Base-by-base conservation (phyloP, 2,113 vertebrate species). In the Xiphorhynchus elegans region DNA sequence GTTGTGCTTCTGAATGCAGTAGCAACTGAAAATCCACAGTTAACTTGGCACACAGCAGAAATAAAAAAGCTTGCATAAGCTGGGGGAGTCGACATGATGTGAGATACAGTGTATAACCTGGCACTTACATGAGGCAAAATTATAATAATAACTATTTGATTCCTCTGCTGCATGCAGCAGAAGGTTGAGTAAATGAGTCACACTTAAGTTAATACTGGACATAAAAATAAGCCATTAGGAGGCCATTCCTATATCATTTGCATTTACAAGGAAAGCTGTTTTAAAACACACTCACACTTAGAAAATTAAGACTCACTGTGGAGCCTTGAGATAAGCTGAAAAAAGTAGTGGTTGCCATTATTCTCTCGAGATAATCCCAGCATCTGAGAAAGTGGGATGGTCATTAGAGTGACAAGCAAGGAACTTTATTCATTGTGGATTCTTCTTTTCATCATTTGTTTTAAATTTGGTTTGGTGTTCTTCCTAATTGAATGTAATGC, bases 401-500 rank as follows among this genome's bases (percentile, higher is more conserved):
- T 11, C 56, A 69, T 89, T 90, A 60, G 26, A 91, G 47, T 28
- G 21, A 67, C 58, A 53, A 90, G 46, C 19, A 80, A 90, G 28
- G 18, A 88, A 80, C 75, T 87, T 91, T 78, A 70, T 83, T 93
- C 85, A 63, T 70, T 84, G 82, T 40, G 40, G 52, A 81, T 67
- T 90, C 42, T 52, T 84, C 17, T 40, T 77, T 89, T 87, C 49
- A 18, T 63, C 26, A 55, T 85, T 78, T 87, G 17, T 79, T 95
- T 89, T 52, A 91, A 91, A 95, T 75, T 92, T 82, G 29, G 50
- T 96, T 94, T 91, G 37, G 55, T 93, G 74, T 81, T 85, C 63
- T 68, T 88, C 53, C 63, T 94, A 96, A 96, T 89, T 95, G 79
- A 94, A 96, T 89, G 59, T 62, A 92, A 90, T 91, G 46, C 72